phyloP scores from a whole-genome alignment of 2,888 invertebrate genomes.

The Piscicola geometra region DNA sequence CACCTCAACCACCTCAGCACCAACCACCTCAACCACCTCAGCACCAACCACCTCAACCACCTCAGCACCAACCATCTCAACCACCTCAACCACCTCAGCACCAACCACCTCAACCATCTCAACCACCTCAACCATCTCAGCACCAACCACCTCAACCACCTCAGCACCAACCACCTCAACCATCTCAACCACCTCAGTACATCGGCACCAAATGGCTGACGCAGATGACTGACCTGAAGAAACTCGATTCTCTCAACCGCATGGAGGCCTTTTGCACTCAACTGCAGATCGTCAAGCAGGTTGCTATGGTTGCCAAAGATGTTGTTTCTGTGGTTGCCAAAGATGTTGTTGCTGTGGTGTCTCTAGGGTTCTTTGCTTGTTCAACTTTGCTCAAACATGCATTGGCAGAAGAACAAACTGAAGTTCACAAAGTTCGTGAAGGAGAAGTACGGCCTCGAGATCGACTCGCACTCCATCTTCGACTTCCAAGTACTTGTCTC shows the following conservation, averaged over 20 bases:
- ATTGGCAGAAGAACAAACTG: conserved; percentile 78
- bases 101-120: too few relatives aligned
- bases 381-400: background rate
- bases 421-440: conserved; percentile 78
- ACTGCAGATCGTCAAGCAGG: conserved; percentile 90
- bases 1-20: too few relatives aligned
- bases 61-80: too few relatives aligned
- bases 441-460: conserved; percentile 77
- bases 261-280: conserved; percentile 83
- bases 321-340: too few relatives aligned
- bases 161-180: too few relatives aligned
- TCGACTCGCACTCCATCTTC: conserved; percentile 92
- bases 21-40: too few relatives aligned
- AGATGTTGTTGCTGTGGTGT: too few relatives aligned
- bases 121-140: too few relatives aligned
- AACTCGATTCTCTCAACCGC: conserved; percentile 76
- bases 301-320: too few relatives aligned
- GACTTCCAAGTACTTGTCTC: conserved; percentile 91
- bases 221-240: conserved; percentile 78
- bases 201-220: conserved; percentile 95
- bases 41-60: background rate
- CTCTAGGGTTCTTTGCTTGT: background rate
- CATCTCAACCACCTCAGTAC: conserved; percentile 65
- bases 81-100: too few relatives aligned
- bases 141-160: too few relatives aligned